These are phyloP conservation scores for Bos indicus DNA, from an alignment of 2,113 vertebrate species.

Conservation along the genomic window DNA sequence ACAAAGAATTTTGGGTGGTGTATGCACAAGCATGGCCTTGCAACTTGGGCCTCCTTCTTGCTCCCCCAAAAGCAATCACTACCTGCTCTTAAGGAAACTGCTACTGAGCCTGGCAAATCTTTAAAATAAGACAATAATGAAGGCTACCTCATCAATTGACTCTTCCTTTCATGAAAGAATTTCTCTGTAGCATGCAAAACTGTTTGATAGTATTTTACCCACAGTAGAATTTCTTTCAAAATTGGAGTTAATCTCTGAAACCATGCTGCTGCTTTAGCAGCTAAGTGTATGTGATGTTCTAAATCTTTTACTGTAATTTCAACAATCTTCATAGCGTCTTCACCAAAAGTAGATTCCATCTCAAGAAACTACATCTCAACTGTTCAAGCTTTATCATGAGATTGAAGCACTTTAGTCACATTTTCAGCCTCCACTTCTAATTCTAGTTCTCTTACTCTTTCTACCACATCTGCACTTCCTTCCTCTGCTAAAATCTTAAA, in stretches of 20 bases:
- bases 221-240: not conserved
- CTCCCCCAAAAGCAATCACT: not conserved
- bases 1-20: conserved; percentile 35
- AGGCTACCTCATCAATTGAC: not conserved
- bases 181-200: not conserved
- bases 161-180: not conserved
- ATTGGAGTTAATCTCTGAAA: not conserved
- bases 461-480: not conserved
- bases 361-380: not conserved
- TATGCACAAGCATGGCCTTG: not conserved
- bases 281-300: not conserved
- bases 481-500: not conserved
- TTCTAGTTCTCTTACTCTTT: not conserved
- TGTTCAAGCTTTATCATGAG: not conserved
- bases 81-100: conserved; percentile 13
- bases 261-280: not conserved
- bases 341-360: not conserved
- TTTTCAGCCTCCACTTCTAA: not conserved
- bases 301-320: not conserved
- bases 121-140: not conserved
- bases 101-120: not conserved
- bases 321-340: not conserved
- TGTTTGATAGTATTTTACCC: not conserved
- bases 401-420: not conserved
- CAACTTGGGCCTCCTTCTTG: not conserved